Evolutionary conservation across 2,888 invertebrate species (phyloP), one percentile per base, ranked within the genome.

Genomic region (Zonitis immaculata): DNA sequence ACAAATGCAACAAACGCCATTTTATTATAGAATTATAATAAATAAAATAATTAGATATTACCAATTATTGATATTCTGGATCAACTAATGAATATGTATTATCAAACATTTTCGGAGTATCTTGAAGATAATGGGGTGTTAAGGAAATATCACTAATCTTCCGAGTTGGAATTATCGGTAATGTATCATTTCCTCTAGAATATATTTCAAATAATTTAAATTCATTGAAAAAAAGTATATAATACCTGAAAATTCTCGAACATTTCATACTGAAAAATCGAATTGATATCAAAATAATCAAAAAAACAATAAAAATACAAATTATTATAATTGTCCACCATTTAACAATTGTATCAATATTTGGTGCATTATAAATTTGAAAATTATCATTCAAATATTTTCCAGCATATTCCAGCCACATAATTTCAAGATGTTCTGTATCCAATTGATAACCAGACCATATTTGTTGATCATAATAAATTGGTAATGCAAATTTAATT

Each of bases 21-120:
- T n/a, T n/a, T n/a, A n/a, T n/a, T n/a, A n/a, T n/a, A n/a, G n/a
- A n/a, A n/a, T n/a, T n/a, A n/a, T n/a, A n/a, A n/a, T n/a, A n/a
- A n/a, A n/a, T n/a, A n/a, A n/a, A n/a, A n/a, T n/a, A n/a, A n/a
- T n/a, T n/a, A n/a, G n/a, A n/a, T n/a, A n/a, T n/a, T n/a, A n/a
- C n/a, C n/a, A n/a, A n/a, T n/a, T n/a, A n/a, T 39, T 20, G 42
- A 45, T 35, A 35, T 18, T 54, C 59, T 16, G 56, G 54, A 39
- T 57, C 58, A 49, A 18, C 54, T 26, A 49, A 47, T 9, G 44
- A 51, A 25, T 50, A 51, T 25, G 59, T 58, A 20, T 52, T 53
- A n/a, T 61, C 60, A 45, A 62, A 62, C 16, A 63, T 48, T 25
- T 57, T 53, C 9, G 65, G 65, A 12, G 58, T 59, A 8, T 32